Base-by-base conservation (phyloP, 2,113 vertebrate genomes). In the Otus sunia region DNA sequence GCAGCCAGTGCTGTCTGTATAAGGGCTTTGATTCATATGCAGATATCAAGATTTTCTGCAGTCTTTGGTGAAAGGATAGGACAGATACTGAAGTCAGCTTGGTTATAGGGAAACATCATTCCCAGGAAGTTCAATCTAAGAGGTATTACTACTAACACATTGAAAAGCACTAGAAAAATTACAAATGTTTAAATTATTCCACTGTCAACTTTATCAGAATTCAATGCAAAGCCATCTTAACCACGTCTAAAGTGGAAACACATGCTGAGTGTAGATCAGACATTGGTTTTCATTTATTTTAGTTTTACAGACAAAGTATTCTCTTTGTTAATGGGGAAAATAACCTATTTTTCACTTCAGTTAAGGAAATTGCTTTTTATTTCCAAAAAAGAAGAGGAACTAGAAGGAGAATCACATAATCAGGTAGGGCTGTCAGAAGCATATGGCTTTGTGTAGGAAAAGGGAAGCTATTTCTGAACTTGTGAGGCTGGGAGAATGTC, bases 271-370 rank as follows among this genome's bases (percentile, higher is more conserved):
- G 53, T 52, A 95, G 64, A 94, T 96, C 50, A 96, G 88, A 96
- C 56, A 88, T 53, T 1, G 11, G 53, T 88, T 94, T 92, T 68
- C 45, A 3, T 96, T 97, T 96, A 86, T 92, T 95, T 96, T 93
- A 88, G 56, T 41, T 91, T 95, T 95, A 79, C 29, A 93, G 93
- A 94, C 71, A 87, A 94, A 92, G 37, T 86, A 89, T 95, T 96
- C 96, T 89, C 83, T 95, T 92, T 94, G 92, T 97, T 96, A 97
- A 96, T 88, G 87, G 82, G 87, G 43, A 60, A 92, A 96, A 92
- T 94, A 97, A 95, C 88, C 94, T 90, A 95, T 86, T 97, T 96
- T 97, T 86, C 66, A 94, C 69, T 93, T 93, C 91, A 94, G 69
- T 92, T 86, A 94, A 81, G 41, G 52, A 94, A 97, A 88, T 68